Base-by-base conservation (phyloP, 2,888 invertebrate genomes). In the Limnephilus rhombicus region DNA sequence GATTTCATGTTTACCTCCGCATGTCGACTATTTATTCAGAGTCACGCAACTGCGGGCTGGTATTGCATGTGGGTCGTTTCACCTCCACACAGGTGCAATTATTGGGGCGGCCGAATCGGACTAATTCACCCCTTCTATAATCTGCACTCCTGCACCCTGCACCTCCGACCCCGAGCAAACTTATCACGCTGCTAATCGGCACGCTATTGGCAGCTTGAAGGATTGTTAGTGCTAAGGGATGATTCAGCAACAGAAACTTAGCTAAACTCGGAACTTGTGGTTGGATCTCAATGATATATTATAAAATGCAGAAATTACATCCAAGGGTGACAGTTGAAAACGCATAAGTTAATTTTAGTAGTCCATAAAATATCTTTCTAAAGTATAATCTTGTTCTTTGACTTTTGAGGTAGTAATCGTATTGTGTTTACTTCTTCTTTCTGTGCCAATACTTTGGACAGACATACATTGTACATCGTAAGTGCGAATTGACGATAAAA, bases 21-120 rank as follows among this genome's bases (percentile, higher is more conserved):
- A 24, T 34, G 88, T 34, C 37, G 31, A 15, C 13, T 83, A 41
- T 83, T 83, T 83, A 83, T 37, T 83, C 85, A 12, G 9, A 91
- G 88, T 88, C 91, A 91, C 91, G 91, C 89, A 37, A 89, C 82
- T 34, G 49, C 34, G 41, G 91, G 81, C 68, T 88, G 83, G 89
- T 89, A 91, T 85, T 89, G 91, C 91, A 91, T 24, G 87, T 53
- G 68, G 87, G 87, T 18, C 87, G 87, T 53, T 68, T 31, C 87
- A 68, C 87, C 87, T 37, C 87, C 68, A 29, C 34, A 68, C 34
- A 68, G 87, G 87, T 68, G 68, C 68, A 87, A 53, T 53, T 29
- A 31, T 31, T 31, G 68, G 87, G 87, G 68, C 68, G 53, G 87
- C 34, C 34, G 29, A 85, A 45, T 85, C 37, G 41, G 41, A 29